A percentile compares a stretch with the other conserved stretches of the same genome.
Conservation (phyloP, 2,888 invertebrate genomes). For the Temnothorax unifasciatus region DNA sequence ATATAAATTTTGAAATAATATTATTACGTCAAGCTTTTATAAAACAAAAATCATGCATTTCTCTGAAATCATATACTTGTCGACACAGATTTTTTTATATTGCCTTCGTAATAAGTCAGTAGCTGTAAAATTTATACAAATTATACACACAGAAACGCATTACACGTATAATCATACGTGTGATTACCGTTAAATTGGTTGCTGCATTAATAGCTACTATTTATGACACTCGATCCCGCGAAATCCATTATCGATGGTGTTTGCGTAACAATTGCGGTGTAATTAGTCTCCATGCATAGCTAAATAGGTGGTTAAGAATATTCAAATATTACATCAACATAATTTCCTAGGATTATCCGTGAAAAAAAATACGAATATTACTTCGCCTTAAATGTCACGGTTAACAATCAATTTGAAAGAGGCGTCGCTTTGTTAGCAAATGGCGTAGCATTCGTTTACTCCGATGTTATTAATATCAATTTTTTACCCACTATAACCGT, state of each 20-base stretch:
- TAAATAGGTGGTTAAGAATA: neutral
- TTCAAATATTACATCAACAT: conserved; percentile 13
- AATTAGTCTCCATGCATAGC: conserved; percentile 29
- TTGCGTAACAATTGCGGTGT: conserved; percentile 29
- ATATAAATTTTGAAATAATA: neutral
- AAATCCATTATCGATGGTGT: conserved; percentile 26
- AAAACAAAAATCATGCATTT: neutral
- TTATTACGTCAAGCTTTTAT: neutral
- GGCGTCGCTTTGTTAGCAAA: neutral
- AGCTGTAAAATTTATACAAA: conserved; percentile 15
- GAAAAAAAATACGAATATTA: neutral
- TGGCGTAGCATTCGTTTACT: neutral
- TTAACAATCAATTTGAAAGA: conserved; percentile 8
- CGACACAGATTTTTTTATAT: neutral
- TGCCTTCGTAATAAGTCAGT: neutral
- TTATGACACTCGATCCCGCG: conserved; percentile 18
- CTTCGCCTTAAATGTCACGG: neutral
- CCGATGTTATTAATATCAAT: conserved; percentile 10
- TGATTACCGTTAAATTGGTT: conserved; percentile 24
- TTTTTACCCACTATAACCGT: conserved; percentile 15
- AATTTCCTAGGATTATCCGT: neutral
- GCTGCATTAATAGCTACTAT: conserved; percentile 34
- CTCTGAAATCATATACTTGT: neutral
- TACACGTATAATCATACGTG: no score
- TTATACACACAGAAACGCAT: conserved; percentile 10